A percentile compares a stretch with the other conserved stretches of the same genome.
phyloP scores from a whole-genome alignment of 2,797 vertebrate species.

The Oreortyx pictus region DNA sequence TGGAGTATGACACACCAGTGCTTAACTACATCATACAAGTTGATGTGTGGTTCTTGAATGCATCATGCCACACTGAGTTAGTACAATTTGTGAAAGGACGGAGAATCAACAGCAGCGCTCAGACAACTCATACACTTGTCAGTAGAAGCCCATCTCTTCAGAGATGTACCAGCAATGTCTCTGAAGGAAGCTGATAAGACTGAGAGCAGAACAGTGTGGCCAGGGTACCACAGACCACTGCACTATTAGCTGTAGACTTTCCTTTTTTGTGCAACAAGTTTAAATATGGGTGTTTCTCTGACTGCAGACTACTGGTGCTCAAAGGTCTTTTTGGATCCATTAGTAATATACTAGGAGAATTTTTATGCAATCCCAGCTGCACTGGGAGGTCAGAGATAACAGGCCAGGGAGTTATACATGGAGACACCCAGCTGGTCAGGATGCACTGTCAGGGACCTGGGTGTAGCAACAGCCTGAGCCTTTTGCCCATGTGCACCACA shows the following conservation, averaged over 20 bases:
- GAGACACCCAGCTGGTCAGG: background rate
- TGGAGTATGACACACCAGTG: background rate
- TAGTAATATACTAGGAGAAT: background rate
- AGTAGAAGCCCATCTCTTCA: background rate
- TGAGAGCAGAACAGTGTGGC: background rate
- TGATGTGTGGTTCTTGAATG: background rate
- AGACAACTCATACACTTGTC: background rate
- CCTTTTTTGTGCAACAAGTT: background rate
- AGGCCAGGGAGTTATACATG: background rate
- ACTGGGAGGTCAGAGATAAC: background rate
- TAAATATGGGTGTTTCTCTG: background rate
- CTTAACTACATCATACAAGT: background rate
- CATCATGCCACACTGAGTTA: background rate
- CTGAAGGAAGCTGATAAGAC: background rate
- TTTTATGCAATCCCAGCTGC: accelerated
- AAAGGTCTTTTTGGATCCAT: background rate
- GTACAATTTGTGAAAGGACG: background rate
- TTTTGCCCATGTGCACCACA: background rate
- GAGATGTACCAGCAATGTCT: background rate
- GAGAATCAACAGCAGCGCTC: background rate
- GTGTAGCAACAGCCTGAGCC: background rate
- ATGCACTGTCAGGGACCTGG: background rate
- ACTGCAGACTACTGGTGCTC: background rate
- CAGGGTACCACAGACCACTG: background rate
- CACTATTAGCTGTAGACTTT: background rate